Base-by-base conservation (phyloP, 2,888 invertebrate genomes). In the Octodonta nipae region DNA sequence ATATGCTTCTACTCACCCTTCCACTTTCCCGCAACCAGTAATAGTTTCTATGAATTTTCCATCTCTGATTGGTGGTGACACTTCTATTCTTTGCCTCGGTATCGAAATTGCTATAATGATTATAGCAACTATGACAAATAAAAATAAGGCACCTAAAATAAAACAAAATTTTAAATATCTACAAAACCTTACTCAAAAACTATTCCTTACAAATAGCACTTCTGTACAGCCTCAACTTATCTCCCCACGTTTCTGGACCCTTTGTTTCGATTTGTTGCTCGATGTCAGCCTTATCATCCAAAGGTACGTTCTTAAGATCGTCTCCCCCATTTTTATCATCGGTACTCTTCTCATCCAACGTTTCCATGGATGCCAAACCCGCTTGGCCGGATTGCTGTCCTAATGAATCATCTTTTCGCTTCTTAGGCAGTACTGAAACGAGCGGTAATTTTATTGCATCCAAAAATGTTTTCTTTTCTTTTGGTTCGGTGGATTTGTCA, bases 321-420 rank as follows among this genome's bases (percentile, higher is more conserved):
- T 30, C 31, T 15, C 79, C 82, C 52, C 79, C 80, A 50, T 75
- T 76, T 37, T 71, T 73, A 33, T 76, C 77, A 10, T 73, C 70
- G 33, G 73, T 67, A 11, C 68, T 60, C 43, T 76, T 75, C 46
- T 84, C 84, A 51, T 82, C 84, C 26, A 84, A 63, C 1, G 84
- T 84, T 58, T 85, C 85, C 71, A 80, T 77, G 4, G 84, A 84
- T 1, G 85, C 84, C 30, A 85, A 65, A 12, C 80, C 76, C 4
- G 80, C 81, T 52, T 73, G 71, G 4, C 50, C 66, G 60, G 40
- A 41, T 32, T 48, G 67, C 32, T 46, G 51, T 50, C 63, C 47
- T 40, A 56, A 35, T 50, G 52, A 52, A 50, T 60, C 38, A 42
- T 54, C 58, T 33, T 61, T 56, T 43, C 60, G 62, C 49, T 64